A percentile compares a stretch with the other conserved stretches of the same genome.
Conservation (phyloP, 1,140 invertebrate species). For the Dreissena polymorpha region DNA sequence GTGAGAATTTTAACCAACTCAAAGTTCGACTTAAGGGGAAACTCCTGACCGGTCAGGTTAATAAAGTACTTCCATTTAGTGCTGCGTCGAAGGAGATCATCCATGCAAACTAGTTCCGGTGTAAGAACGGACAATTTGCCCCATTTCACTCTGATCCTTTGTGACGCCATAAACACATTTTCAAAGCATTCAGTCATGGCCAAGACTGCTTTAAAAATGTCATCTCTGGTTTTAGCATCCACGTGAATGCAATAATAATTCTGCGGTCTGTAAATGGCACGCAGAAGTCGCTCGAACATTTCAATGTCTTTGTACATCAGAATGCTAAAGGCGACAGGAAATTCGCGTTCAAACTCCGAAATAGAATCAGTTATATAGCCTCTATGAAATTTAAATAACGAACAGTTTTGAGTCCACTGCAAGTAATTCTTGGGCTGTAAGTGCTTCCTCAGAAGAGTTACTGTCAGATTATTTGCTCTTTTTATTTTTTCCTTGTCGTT, state of each 20-base stretch:
- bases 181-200: conserved; percentile 67
- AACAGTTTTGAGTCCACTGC: no score
- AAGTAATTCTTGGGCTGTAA: no score
- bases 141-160: background rate
- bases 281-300: conserved; percentile 70
- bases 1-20: conserved; percentile 10
- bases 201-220: conserved; percentile 57
- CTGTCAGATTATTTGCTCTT: no score
- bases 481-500: no score
- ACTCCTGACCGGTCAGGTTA: background rate
- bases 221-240: conserved; percentile 62
- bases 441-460: no score
- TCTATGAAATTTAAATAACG: no score
- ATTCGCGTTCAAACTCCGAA: conserved; percentile 25
- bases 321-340: conserved; percentile 63
- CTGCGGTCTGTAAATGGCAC: conserved; percentile 74
- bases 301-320: conserved; percentile 66
- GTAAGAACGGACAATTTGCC: background rate
- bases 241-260: conserved; percentile 77
- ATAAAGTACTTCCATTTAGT: conserved; percentile 10
- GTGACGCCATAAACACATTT: conserved; percentile 71
- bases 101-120: background rate
- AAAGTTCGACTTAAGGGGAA: background rate
- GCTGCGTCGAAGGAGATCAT: background rate
- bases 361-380: no score